Evolutionary conservation across 2,113 vertebrate genomes (phyloP).

Genomic region (Dicrurus megarhynchus): DNA sequence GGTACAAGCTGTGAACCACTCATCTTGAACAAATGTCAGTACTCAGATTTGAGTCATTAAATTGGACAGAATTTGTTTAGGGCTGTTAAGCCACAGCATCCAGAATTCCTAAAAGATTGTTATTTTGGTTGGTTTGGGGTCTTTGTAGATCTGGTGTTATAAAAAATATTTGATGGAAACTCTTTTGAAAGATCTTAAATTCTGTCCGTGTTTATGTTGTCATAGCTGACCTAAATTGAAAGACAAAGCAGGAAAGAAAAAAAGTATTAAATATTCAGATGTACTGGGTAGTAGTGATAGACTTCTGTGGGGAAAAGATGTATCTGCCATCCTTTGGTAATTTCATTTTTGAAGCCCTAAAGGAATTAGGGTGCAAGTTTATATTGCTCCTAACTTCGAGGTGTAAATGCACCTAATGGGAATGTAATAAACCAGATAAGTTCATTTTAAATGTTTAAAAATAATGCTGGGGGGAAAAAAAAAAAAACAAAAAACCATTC

Average conservation of each 20-base stretch:
- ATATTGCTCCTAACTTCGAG: not conserved
- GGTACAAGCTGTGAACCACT: not conserved
- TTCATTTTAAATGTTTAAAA: not conserved
- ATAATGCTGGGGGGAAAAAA: not conserved
- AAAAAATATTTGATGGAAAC: not conserved
- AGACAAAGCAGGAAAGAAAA: not conserved
- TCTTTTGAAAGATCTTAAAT: not conserved
- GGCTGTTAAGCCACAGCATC: not conserved
- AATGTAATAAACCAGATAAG: not conserved
- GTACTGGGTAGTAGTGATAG: not conserved
- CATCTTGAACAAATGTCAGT: not conserved
- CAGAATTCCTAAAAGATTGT: not conserved
- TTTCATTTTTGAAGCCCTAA: not conserved
- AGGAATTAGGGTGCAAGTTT: not conserved
- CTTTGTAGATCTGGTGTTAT: not conserved
- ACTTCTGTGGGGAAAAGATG: not conserved
- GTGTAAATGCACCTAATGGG: not conserved
- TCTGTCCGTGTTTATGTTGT: not conserved
- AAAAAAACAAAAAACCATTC: not conserved
- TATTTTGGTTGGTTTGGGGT: not conserved
- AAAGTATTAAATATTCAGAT: not conserved
- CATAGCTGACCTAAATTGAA: not conserved
- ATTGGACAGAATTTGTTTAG: not conserved
- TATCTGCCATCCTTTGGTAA: not conserved
- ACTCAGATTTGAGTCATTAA: not conserved